Conservation (phyloP, 2,888 invertebrate genomes). For the Adela reaumurella region DNA sequence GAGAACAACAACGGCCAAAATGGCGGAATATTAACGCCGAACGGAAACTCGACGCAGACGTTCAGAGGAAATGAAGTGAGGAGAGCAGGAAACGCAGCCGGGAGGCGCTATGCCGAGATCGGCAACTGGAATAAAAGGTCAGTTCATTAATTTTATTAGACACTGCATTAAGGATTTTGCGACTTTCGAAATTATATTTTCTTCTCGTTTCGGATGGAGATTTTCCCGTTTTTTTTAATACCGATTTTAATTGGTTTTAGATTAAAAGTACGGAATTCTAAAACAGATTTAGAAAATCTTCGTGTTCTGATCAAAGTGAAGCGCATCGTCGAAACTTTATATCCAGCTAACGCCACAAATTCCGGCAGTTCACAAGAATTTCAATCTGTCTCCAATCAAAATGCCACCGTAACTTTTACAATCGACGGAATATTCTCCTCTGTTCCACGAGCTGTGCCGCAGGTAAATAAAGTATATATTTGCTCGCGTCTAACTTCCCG, state of each 20-base stretch:
- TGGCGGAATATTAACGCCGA: constrained; percentile 53
- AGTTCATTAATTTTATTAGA: constrained; percentile 19
- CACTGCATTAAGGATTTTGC: no score
- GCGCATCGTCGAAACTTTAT: no score
- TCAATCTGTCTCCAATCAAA: not conserved
- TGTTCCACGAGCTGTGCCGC: not conserved
- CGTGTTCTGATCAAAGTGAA: no score
- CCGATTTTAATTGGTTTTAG: no score
- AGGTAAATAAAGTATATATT: constrained; percentile 16
- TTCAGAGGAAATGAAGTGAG: constrained; percentile 52
- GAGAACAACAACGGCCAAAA: constrained; percentile 26
- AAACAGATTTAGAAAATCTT: no score
- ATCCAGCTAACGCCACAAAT: no score
- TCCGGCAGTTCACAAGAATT: not conserved
- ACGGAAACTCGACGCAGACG: constrained; percentile 43
- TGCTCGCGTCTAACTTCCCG: constrained; percentile 31
- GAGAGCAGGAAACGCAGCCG: constrained; percentile 39
- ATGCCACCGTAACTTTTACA: not conserved
- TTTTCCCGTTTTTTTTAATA: no score
- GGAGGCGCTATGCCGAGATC: constrained; percentile 57
- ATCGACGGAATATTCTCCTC: not conserved
- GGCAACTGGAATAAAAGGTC: constrained; percentile 58
- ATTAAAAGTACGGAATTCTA: no score
- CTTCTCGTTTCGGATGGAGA: no score
- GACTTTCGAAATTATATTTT: no score